Evolutionary conservation across 2,888 invertebrate genomes (phyloP).

Genomic region (Zygogramma bicolorata): DNA sequence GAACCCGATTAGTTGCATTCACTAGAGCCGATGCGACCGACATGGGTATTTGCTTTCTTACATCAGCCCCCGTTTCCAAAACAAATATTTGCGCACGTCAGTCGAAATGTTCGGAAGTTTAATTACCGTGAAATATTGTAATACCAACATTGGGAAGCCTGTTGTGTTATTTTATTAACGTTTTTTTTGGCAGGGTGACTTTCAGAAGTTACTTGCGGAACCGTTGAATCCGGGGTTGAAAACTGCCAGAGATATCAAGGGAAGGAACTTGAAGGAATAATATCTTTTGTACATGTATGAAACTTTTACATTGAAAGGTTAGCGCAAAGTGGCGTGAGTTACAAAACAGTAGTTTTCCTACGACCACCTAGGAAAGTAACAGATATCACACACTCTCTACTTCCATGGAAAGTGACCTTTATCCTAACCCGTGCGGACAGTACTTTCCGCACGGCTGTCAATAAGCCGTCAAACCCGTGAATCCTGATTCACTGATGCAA

Average conservation of each 20-base stretch:
- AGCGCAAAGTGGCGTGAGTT: no score
- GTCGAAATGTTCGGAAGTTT: constrained; percentile 54
- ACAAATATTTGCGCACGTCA: constrained; percentile 56
- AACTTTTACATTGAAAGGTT: no score
- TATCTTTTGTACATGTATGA: neutral
- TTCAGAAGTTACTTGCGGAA: neutral
- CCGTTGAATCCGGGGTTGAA: neutral
- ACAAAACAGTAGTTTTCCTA: no score
- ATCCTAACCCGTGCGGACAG: no score
- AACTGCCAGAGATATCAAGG: neutral
- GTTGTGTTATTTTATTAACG: constrained; percentile 32
- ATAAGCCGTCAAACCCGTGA: no score
- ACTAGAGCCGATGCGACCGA: constrained; percentile 24
- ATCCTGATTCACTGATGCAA: no score
- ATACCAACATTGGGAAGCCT: constrained; percentile 49
- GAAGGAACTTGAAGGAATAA: neutral
- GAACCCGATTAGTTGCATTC: constrained; percentile 12
- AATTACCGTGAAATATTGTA: constrained; percentile 58
- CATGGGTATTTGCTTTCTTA: constrained; percentile 41
- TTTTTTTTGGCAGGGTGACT: constrained; percentile 17
- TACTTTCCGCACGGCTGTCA: no score
- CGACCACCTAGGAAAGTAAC: no score
- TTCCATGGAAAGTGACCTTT: no score
- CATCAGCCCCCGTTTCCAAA: constrained; percentile 50
- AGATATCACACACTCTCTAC: no score